Percentiles rank a stretch among this genome's conserved stretches.
phyloP scores from a whole-genome alignment of 2,113 vertebrate species.

The Monopterus albus region DNA sequence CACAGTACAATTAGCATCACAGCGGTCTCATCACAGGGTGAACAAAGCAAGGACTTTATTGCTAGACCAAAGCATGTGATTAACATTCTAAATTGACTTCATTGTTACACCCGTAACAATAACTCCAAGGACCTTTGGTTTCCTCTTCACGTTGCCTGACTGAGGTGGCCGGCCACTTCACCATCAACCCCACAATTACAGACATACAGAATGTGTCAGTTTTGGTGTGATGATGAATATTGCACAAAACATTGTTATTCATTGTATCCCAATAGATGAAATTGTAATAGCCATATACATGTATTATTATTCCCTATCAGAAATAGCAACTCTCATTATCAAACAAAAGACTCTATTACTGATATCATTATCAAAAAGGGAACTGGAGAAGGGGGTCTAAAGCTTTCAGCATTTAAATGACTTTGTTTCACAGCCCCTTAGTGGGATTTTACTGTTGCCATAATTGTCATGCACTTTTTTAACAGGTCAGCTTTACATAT shows the following conservation, averaged over 20 bases:
- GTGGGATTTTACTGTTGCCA: slow-evolving; percentile 56
- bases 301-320: slow-evolving; percentile 70
- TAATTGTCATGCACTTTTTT: slow-evolving; percentile 51
- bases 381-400: slow-evolving; percentile 31
- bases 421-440: slow-evolving; percentile 62
- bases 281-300: slow-evolving; percentile 66
- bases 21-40: slow-evolving; percentile 44
- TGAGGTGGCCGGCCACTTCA: slow-evolving; percentile 57
- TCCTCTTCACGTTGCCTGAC: slow-evolving; percentile 31
- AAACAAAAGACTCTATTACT: slow-evolving; percentile 76
- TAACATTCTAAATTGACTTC: slow-evolving; percentile 55
- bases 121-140: slow-evolving; percentile 60
- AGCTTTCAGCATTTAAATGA: slow-evolving; percentile 52
- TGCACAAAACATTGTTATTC: slow-evolving; percentile 62
- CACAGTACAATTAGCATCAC: slow-evolving; percentile 59
- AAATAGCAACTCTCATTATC: slow-evolving; percentile 74
- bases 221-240: slow-evolving; percentile 32
- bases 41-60: slow-evolving; percentile 41
- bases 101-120: slow-evolving; percentile 67
- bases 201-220: slow-evolving; percentile 52
- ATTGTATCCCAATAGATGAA: slow-evolving; percentile 66
- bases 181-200: slow-evolving; percentile 62
- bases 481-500: slow-evolving; percentile 62
- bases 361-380: slow-evolving; percentile 73
- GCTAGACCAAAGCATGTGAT: slow-evolving; percentile 57